Evolutionary conservation across 2,113 vertebrate genomes (phyloP), one percentile per base, ranked within the genome.

Genomic region (Melanotaenia duboulayi): DNA sequence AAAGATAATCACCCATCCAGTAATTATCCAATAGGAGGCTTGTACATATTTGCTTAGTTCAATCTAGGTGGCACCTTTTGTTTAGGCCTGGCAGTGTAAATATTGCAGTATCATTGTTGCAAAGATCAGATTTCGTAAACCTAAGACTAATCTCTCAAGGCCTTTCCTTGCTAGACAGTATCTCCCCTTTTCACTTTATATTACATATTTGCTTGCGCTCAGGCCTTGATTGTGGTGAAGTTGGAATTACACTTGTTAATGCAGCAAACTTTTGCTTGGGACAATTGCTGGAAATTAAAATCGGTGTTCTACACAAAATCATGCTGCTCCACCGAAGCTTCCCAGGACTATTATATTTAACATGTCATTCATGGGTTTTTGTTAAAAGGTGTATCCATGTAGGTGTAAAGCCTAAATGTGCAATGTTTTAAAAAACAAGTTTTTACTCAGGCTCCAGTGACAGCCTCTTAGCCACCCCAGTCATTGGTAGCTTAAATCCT

Each of bases 401-500:
- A 50, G 56, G 65, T 46, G 28, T n/a, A 9, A 11, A 1, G 4
- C 37, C 14, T 32, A 37, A 72, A 54, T 68, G 42, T 28, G 11
- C 58, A 77, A 62, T 44, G 62, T 59, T 81, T 76, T 48, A 79
- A 82, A 52, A 77, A 76, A 37, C 24, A 19, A 35, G 17, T 19
- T 78, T 86, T 66, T 16, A 23, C 52, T 57, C 14, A 60, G 69
- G 44, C 60, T 76, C 23, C 54, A 54, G 80, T 87, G 78, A 79
- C 84, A 76, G 77, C 37, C 52, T 63, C 48, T 74, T 71, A 58
- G 76, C 57, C 64, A 74, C 65, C 70, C 50, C 70, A 11, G 76
- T 72, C 62, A 65, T 78, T 57, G 65, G 52, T 63, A 82, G 80
- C 81, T 87, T 81, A 83, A 65, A 83, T 77, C 76, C 69, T 74